Base-by-base conservation (phyloP, 2,888 invertebrate genomes). In the Darwinula stevensoni region DNA sequence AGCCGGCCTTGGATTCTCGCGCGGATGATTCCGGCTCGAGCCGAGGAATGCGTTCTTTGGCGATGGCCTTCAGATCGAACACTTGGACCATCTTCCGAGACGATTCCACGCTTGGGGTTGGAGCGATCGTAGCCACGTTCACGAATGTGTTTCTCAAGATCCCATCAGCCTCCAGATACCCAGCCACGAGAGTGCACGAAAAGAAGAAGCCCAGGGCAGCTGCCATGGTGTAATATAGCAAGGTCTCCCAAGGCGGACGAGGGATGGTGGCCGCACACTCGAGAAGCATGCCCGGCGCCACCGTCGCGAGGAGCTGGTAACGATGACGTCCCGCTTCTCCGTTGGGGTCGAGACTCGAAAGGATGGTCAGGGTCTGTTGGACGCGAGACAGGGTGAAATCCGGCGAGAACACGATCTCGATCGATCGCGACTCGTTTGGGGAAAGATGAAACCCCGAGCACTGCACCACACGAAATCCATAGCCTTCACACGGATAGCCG, bases 321-420 rank as follows among this genome's bases (percentile, higher is more conserved):
- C 65, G 67, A 16, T 70, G 47, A 18, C 43, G 39, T 32, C 40
- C 34, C 11, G 43, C 40, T 9, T 36, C 22, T 17, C 34, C 31
- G 14, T 29, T 27, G 16, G 31, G 34, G 16, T 34, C 33, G 34
- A 43, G 36, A 32, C 40, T 42, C 17, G 44, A 42, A 31, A 40
- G 44, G 22, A 51, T 42, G 34, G 60, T 53, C 9, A 73, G 51
- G 4, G 59, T 57, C 31, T 68, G 56, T 37, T 67, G 63, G 26
- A 78, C 62, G 38, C 68, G 62, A 1, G 73, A 63, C 42, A 74
- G 52, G 1, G 78, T 74, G 45, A 80, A 75, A 52, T 82, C 82
- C 1, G 82, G 74, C 1, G 75, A 75, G 48, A 76, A 82, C 37
- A 71, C 72, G 37, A 84, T 72, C 43, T 80, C 75, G 34, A 84